These are phyloP conservation scores for Dryas iulia DNA, from an alignment of 1,140 invertebrate species.

Conservation along the genomic window DNA sequence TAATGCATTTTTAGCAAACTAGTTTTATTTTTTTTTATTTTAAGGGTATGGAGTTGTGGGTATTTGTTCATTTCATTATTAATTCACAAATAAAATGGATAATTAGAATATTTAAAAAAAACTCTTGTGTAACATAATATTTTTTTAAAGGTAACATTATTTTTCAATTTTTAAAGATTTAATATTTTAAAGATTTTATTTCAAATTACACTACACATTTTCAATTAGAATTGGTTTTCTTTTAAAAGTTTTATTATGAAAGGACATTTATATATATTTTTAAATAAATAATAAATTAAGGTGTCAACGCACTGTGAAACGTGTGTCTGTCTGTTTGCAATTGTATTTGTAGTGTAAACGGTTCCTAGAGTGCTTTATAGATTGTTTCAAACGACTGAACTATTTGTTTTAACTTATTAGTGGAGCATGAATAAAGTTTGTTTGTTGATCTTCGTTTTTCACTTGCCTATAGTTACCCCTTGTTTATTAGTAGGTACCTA, in stretches of 20 bases:
- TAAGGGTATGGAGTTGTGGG: background rate
- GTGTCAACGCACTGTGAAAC: background rate
- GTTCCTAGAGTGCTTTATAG: background rate
- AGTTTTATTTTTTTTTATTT: background rate
- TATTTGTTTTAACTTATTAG: constrained; percentile 53
- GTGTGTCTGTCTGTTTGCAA: background rate
- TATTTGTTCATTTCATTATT: background rate
- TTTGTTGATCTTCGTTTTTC: constrained; percentile 42
- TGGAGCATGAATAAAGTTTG: constrained; percentile 55
- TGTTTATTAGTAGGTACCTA: background rate
- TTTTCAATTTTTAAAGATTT: too few species aligned
- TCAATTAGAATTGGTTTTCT: background rate
- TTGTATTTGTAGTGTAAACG: background rate
- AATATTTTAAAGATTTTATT: too few species aligned
- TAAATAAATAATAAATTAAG: background rate
- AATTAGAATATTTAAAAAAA: background rate
- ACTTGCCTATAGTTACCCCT: background rate
- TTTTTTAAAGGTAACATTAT: too few species aligned
- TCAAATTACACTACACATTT: too few species aligned
- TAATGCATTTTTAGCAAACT: background rate
- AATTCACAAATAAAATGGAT: too few species aligned
- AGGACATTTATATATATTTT: background rate
- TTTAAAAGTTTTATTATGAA: background rate
- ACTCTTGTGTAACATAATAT: background rate
- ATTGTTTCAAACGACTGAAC: constrained; percentile 23